Base-by-base conservation (phyloP, 1,140 invertebrate genomes). In the Bombus ignitus region DNA sequence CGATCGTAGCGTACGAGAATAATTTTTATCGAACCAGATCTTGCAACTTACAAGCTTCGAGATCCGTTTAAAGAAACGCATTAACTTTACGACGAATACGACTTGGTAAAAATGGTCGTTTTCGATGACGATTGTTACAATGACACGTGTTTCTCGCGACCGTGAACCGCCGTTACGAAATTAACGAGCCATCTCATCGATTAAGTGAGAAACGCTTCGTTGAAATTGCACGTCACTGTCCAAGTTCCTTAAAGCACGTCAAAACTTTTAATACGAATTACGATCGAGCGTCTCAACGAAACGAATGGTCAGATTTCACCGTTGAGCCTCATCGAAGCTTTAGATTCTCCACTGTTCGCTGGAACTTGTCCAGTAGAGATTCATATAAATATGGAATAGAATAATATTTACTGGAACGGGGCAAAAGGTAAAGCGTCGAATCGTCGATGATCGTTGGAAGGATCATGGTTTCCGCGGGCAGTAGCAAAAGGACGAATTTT, bases 81-180 rank as follows among this genome's bases (percentile, higher is more conserved):
- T 62, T 62, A n/a, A 62, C 22, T 62, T 13, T n/a, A 83, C 84
- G 59, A 87, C 39, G 62, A 84, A 66, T 77, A 70, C 79, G 81
- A 86, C 70, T 90, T 89, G 90, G 82, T 68, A 88, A 92, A 92
- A 93, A 94, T 92, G 92, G 90, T 92, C 89, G 90, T 73, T 90
- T 94, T 93, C 94, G 93, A 95, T 94, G 94, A 95, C 92, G 86
- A 93, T 94, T 93, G 94, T 95, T 95, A 94, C 91, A 89, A 90
- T 94, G 93, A 95, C 94, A 92, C 88, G 92, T 92, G 94, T 94
- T 94, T 95, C 94, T 94, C 93, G 92, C 92, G 94, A 89, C 92
- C 93, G 91, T 94, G 94, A 93, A 87, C 75, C 73, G 35, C 68
- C 71, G 75, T 39, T 53, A 70, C n/a, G 77, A 80, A 80, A 89